phyloP scores from a whole-genome alignment of 2,113 vertebrate species.

The Rousettus leschenaultii region DNA sequence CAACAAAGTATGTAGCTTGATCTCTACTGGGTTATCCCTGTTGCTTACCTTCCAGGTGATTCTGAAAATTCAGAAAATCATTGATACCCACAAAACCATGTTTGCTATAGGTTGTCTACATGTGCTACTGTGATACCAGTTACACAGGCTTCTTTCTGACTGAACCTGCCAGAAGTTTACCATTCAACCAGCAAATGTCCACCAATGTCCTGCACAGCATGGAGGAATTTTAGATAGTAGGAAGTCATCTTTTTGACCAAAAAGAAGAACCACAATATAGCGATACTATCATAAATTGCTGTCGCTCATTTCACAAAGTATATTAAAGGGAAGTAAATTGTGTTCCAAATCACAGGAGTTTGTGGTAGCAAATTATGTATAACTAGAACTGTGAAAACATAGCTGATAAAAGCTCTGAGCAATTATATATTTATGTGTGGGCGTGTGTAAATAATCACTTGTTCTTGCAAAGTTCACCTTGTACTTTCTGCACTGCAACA shows the following conservation, averaged over 20 bases:
- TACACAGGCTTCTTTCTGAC: not conserved
- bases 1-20: not conserved
- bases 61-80: not conserved
- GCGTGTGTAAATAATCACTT: not conserved
- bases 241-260: not conserved
- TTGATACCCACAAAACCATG: not conserved
- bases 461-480: not conserved
- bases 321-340: not conserved
- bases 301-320: not conserved
- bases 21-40: not conserved
- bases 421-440: not conserved
- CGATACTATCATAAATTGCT: not conserved
- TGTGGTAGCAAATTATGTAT: not conserved
- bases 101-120: not conserved
- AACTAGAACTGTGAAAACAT: not conserved
- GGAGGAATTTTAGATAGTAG: not conserved
- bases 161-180: not conserved
- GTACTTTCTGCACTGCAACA: not conserved
- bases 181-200: not conserved
- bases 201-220: not conserved
- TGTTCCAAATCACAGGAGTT: not conserved
- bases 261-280: not conserved
- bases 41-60: not conserved
- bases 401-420: not conserved
- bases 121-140: accelerated